Conservation (phyloP, 2,797 vertebrate species). For the Tenualosa thibaudeaui region DNA sequence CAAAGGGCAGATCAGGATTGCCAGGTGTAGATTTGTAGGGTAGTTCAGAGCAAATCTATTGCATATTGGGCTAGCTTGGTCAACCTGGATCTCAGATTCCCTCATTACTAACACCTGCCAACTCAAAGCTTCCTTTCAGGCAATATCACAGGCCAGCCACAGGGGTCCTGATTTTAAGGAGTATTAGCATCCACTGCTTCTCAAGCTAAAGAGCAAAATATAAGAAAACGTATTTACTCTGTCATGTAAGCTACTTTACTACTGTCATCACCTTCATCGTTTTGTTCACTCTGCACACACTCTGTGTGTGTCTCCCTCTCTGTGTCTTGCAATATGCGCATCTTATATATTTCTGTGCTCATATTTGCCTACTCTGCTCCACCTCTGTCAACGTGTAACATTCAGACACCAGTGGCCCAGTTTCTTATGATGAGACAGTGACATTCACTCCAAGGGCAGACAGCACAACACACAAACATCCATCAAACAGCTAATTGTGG, state of each 20-base stretch:
- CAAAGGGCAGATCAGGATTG: background rate
- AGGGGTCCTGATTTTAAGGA: background rate
- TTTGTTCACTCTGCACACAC: background rate
- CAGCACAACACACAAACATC: background rate
- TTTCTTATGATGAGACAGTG: constrained; percentile 7
- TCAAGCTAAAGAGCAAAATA: background rate
- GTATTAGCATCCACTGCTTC: background rate
- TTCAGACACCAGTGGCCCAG: constrained; percentile 24
- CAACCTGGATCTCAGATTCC: background rate
- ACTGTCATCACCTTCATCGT: background rate
- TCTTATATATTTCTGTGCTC: background rate
- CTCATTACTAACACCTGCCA: background rate
- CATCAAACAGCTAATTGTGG: constrained; percentile 4
- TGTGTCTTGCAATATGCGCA: no score
- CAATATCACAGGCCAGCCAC: background rate
- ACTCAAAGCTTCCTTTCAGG: constrained; percentile 4
- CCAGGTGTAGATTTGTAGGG: background rate
- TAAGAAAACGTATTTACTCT: background rate
- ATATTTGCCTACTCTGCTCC: constrained; percentile 26
- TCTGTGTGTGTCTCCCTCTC: background rate
- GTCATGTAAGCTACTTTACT: background rate
- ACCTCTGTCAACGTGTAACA: background rate
- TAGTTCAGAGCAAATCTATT: background rate
- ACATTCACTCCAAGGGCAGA: constrained; percentile 42
- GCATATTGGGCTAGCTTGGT: background rate